Percentiles rank a stretch among this genome's conserved stretches.
Evolutionary conservation across 2,113 vertebrate genomes (phyloP).

Genomic region (Bombycilla garrulus): DNA sequence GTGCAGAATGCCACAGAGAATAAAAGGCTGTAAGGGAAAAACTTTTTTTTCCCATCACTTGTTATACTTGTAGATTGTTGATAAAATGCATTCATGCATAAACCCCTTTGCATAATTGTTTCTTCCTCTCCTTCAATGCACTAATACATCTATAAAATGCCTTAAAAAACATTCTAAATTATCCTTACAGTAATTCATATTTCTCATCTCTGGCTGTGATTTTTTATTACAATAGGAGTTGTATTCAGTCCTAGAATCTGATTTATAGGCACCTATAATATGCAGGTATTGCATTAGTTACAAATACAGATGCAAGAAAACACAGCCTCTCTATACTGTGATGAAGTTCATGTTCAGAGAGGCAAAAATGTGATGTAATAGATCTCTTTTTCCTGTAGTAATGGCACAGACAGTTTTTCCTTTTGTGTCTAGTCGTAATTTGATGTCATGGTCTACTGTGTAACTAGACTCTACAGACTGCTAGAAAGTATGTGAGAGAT

Average conservation of each 20-base stretch:
- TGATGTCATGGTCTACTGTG: conserved; percentile 32
- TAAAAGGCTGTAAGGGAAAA: not conserved
- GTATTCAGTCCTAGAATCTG: not conserved
- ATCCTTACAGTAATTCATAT: not conserved
- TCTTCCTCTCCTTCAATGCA: not conserved
- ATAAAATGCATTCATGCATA: not conserved
- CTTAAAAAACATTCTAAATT: not conserved
- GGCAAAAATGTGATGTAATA: not conserved
- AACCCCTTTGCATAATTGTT: not conserved
- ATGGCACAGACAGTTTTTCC: not conserved
- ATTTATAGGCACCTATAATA: not conserved
- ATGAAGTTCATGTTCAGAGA: not conserved
- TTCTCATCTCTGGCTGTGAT: not conserved
- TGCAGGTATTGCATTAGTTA: not conserved
- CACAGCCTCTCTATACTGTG: not conserved
- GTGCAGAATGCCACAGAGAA: not conserved
- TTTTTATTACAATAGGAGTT: not conserved
- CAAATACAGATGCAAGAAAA: not conserved
- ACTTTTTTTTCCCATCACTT: not conserved
- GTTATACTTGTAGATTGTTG: not conserved
- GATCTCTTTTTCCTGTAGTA: not conserved
- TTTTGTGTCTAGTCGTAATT: not conserved
- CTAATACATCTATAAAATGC: not conserved
- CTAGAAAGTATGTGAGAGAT: not conserved
- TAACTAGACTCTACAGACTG: not conserved